These are phyloP conservation scores for Rhinichthys klamathensis DNA, from an alignment of 2,113 vertebrate species.

Conservation along the genomic window DNA sequence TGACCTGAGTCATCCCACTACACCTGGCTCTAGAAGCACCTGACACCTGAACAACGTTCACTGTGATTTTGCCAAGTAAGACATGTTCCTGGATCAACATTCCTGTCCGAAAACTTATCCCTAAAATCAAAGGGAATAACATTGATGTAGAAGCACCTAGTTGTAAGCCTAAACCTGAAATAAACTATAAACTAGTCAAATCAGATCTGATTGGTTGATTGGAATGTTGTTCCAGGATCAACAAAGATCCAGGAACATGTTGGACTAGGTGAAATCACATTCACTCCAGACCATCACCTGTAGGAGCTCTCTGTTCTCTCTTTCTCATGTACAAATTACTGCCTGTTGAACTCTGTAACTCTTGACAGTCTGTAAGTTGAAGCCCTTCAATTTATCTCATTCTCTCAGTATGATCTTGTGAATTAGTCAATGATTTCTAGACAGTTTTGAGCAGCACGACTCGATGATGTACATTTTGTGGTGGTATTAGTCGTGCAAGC, in stretches of 20 bases:
- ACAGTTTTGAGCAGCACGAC: constrained; percentile 5
- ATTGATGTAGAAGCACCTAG: no score
- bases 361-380: neutral
- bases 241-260: no score
- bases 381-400: neutral
- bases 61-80: no score
- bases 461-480: constrained; percentile 6
- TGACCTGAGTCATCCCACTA: neutral
- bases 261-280: no score
- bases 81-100: no score
- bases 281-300: neutral
- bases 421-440: constrained; percentile 3
- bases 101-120: no score
- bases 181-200: no score
- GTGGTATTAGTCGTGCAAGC: neutral
- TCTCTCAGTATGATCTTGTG: constrained; percentile 2
- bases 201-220: no score
- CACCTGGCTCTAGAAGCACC: constrained; percentile 5
- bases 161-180: no score
- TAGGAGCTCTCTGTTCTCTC: neutral
- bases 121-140: no score
- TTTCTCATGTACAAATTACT: neutral
- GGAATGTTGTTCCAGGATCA: no score
- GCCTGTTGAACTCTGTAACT: constrained; percentile 29
- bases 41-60: neutral